These are phyloP conservation scores for Lophura nycthemera DNA, from an alignment of 2,113 vertebrate species.

Conservation along the genomic window DNA sequence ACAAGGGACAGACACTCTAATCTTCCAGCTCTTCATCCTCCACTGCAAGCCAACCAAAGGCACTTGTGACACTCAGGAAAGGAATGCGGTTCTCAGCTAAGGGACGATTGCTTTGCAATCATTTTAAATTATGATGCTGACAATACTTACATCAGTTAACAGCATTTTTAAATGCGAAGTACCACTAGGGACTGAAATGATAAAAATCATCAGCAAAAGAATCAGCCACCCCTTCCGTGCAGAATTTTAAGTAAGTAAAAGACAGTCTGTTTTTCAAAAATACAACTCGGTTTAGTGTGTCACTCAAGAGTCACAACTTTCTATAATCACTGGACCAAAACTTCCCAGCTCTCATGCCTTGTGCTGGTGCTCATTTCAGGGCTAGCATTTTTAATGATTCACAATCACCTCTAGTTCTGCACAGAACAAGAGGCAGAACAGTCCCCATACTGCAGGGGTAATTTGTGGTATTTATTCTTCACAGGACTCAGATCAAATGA, in stretches of 20 bases:
- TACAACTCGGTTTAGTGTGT: background rate
- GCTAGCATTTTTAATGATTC: background rate
- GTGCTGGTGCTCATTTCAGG: background rate
- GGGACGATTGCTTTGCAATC: background rate
- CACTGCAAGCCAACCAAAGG: background rate
- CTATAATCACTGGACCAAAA: background rate
- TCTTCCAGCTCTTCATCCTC: slow-evolving; percentile 52
- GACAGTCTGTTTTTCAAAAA: background rate
- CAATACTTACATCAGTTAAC: background rate
- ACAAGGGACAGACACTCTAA: slow-evolving; percentile 39
- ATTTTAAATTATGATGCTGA: background rate
- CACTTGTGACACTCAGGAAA: background rate
- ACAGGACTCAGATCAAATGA: background rate
- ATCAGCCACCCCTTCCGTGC: background rate
- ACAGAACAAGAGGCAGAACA: background rate
- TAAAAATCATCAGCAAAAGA: background rate
- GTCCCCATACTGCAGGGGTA: background rate
- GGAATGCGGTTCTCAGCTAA: background rate
- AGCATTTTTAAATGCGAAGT: background rate
- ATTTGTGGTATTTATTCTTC: background rate
- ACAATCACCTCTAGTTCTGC: background rate
- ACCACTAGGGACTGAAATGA: background rate
- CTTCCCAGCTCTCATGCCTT: background rate
- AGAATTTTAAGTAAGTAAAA: background rate
- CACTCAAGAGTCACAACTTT: background rate